Conservation (phyloP, 1,140 invertebrate species). For the Choristoneura fumiferana region DNA sequence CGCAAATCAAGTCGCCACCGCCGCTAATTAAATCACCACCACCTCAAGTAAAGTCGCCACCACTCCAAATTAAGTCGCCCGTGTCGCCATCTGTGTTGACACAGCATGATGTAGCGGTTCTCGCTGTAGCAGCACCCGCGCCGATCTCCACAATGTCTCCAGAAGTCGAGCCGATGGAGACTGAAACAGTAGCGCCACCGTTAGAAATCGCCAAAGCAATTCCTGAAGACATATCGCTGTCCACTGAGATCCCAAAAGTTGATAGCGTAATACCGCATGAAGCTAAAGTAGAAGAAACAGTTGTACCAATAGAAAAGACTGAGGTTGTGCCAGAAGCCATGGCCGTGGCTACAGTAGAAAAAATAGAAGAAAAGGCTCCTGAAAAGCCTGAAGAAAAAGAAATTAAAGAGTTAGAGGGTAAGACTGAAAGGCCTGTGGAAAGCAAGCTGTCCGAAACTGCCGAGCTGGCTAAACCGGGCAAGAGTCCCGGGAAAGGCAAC, state of each 20-base stretch:
- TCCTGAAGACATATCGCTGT: constrained; percentile 44
- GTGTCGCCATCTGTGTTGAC: no score
- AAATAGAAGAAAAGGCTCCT: neutral
- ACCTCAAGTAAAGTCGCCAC: constrained; percentile 41
- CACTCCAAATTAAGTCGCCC: neutral
- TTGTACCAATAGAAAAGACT: neutral
- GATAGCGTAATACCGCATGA: constrained; percentile 27
- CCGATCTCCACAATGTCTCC: constrained; percentile 61
- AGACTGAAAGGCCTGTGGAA: constrained; percentile 16
- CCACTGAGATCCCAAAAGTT: constrained; percentile 46
- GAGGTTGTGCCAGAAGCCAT: neutral
- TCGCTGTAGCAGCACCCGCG: constrained; percentile 22
- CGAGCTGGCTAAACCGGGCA: constrained; percentile 28
- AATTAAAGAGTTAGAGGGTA: no score
- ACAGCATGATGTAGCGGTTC: no score
- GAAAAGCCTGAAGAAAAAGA: constrained; percentile 11
- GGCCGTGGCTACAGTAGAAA: neutral
- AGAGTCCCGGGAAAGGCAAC: constrained; percentile 33
- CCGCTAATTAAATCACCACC: constrained; percentile 45
- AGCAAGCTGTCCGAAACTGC: constrained; percentile 11
- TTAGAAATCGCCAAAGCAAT: constrained; percentile 50
- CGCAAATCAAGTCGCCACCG: constrained; percentile 25
- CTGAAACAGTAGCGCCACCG: constrained; percentile 53
- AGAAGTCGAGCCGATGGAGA: constrained; percentile 48
- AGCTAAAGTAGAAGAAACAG: constrained; percentile 15